Conservation (phyloP, 2,113 vertebrate species). For the Tauraco erythrolophus region DNA sequence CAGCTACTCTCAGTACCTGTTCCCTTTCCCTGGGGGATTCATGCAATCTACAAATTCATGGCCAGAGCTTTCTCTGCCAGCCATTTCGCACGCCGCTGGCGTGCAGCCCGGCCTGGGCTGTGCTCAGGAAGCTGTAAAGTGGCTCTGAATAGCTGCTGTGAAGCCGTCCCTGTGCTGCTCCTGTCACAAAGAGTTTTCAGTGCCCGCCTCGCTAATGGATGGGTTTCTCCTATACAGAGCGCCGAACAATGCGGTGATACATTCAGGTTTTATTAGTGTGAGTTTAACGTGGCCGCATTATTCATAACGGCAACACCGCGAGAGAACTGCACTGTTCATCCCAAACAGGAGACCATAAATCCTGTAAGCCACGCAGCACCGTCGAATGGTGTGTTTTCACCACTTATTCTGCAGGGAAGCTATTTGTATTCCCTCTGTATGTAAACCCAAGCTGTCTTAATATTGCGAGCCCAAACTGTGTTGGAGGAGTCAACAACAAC, state of each 20-base stretch:
- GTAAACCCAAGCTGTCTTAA: slow-evolving; percentile 67
- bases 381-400: background rate
- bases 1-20: background rate
- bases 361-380: background rate
- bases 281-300: background rate
- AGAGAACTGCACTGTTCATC: slow-evolving; percentile 14
- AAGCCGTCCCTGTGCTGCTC: background rate
- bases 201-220: slow-evolving; percentile 38
- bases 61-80: background rate
- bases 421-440: slow-evolving; percentile 50
- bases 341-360: background rate
- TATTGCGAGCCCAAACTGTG: slow-evolving; percentile 50
- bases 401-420: slow-evolving; percentile 50
- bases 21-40: background rate
- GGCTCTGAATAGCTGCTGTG: slow-evolving; percentile 53
- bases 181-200: slow-evolving; percentile 53
- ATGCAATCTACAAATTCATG: background rate
- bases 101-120: background rate
- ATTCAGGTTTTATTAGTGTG: slow-evolving; percentile 43
- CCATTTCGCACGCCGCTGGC: slow-evolving; percentile 21
- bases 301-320: slow-evolving; percentile 19
- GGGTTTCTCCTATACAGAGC: slow-evolving; percentile 14
- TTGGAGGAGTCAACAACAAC: slow-evolving; percentile 49
- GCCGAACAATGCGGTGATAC: background rate
- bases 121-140: slow-evolving; percentile 46